Conservation (phyloP, 2,797 vertebrate species). For the Malacoraja senta region DNA sequence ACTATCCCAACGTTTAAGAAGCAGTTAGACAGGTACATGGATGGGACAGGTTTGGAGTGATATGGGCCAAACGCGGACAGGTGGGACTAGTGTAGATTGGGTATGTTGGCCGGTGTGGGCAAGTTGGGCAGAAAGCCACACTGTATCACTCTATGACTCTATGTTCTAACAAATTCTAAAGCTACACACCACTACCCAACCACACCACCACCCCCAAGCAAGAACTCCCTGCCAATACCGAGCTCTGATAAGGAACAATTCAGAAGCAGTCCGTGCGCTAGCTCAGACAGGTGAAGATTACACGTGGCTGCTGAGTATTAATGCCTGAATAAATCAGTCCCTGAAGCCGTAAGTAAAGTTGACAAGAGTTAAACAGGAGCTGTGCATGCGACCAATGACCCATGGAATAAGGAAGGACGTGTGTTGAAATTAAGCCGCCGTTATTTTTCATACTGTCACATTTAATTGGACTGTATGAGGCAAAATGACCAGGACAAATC, state of each 20-base stretch:
- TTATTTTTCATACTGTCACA: not conserved
- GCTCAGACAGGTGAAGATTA: not conserved
- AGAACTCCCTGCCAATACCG: not conserved
- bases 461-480: not conserved
- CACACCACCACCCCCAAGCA: too few species aligned
- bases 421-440: not conserved
- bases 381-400: not conserved
- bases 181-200: too few species aligned
- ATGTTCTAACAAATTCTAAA: not conserved
- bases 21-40: too few species aligned
- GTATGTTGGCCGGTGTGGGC: too few species aligned
- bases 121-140: too few species aligned
- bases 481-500: not conserved
- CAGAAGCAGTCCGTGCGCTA: not conserved
- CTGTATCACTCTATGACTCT: too few species aligned
- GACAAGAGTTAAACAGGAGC: not conserved
- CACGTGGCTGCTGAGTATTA: not conserved
- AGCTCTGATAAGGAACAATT: not conserved
- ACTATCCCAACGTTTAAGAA: too few species aligned
- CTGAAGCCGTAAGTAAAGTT: not conserved
- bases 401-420: not conserved
- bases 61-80: too few species aligned
- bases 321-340: not conserved
- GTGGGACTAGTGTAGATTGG: too few species aligned
- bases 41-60: too few species aligned